phyloP scores from a whole-genome alignment of 2,797 vertebrate species.

The Falco peregrinus region DNA sequence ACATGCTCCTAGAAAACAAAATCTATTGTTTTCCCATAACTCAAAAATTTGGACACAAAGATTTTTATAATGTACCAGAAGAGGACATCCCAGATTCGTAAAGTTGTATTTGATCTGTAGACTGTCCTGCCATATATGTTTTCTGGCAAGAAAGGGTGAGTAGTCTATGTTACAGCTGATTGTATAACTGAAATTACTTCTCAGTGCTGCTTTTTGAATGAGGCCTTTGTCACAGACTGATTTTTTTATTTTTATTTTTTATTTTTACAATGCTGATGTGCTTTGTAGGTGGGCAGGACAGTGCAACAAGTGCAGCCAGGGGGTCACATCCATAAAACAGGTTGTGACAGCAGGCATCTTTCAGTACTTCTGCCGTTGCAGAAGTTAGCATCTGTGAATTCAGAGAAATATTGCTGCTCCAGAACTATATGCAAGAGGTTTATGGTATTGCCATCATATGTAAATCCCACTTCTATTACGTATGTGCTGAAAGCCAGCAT shows the following conservation, averaged over 20 bases:
- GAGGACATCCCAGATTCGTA: background rate
- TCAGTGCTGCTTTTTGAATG: background rate
- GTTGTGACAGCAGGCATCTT: background rate
- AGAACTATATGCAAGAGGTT: background rate
- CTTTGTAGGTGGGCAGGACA: background rate
- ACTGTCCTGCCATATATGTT: background rate
- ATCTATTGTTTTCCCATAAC: background rate
- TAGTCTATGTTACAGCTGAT: background rate
- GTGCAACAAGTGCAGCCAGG: background rate
- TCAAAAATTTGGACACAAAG: background rate
- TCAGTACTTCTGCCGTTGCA: rapidly evolving
- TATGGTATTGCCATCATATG: background rate
- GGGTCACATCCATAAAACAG: too few species aligned
- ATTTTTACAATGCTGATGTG: background rate
- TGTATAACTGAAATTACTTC: background rate
- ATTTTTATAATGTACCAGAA: background rate
- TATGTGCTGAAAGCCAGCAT: too few species aligned
- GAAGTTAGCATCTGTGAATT: background rate
- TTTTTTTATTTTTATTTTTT: too few species aligned
- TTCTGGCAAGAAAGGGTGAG: background rate
- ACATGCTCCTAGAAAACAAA: background rate
- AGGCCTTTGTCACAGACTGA: background rate
- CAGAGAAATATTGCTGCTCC: background rate
- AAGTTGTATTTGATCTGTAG: background rate
- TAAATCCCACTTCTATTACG: background rate